phyloP scores from a whole-genome alignment of 1,140 invertebrate genomes.

The Halotydeus destructor region DNA sequence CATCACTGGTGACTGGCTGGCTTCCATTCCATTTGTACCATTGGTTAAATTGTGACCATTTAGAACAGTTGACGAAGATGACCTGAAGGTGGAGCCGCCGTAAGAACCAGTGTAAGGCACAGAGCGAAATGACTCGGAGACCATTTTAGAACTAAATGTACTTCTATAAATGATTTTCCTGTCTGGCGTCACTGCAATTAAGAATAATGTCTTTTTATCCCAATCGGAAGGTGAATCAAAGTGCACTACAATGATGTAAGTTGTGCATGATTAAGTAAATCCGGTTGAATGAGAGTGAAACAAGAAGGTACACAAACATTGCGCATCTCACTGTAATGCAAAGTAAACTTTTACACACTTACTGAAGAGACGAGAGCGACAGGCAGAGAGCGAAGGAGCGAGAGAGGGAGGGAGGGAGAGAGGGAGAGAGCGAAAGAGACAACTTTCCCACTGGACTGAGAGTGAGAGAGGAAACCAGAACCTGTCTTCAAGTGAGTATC shows the following conservation, averaged over 20 bases:
- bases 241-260: not conserved
- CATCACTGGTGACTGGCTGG: not conserved
- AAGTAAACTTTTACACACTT: not conserved
- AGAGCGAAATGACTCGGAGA: no score
- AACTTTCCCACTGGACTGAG: no score
- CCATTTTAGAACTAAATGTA: no score
- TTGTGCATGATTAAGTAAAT: not conserved
- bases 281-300: no score
- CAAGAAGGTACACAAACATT: no score
- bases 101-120: not conserved
- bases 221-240: not conserved
- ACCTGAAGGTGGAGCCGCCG: not conserved
- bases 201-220: not conserved
- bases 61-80: not conserved
- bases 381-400: not conserved
- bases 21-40: not conserved
- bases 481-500: no score
- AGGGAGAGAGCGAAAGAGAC: not conserved
- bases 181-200: not conserved
- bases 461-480: no score
- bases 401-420: constrained; percentile 1
- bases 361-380: not conserved
- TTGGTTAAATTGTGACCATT: constrained; percentile 1
- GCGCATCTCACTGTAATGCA: not conserved
- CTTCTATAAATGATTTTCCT: no score